Base-by-base conservation (phyloP, 2,888 invertebrate species). In the Trilocha varians region DNA sequence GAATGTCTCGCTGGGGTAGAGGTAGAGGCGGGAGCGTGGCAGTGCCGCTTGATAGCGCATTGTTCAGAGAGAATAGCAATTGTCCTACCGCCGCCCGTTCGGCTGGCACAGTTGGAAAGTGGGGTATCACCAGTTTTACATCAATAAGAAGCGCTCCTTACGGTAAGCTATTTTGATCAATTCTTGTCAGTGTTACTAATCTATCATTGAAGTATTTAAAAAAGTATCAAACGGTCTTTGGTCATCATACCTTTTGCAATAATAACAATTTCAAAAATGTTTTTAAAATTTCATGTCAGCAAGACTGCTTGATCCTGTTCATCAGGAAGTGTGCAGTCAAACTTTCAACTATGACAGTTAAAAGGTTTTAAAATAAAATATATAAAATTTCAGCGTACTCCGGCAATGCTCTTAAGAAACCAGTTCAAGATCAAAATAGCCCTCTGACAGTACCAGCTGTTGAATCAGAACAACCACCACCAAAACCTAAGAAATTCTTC, bases 41-140 rank as follows among this genome's bases (percentile, higher is more conserved):
- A 54, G 86, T 87, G 62, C 90, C 90, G 57, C 76, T 90, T 77
- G 90, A 90, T 61, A 88, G 88, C 64, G 88, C 88, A 53, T 79
- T 90, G 45, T 88, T 89, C 68, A 87, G 89, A 64, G 89, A 93
- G 70, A 94, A 94, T 72, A 93, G 92, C 70, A 96, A 95, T 73
- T 92, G 93, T 61, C 96, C 96, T 6, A 91, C 94, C 40, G 95
- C 95, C 42, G 93, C 96, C 40, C 91, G 95, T 53, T 95, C 96
- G 18, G 93, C 96, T 53, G 96, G 96, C 50, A 95, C 94, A 25
- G 93, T 96, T 53, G 96, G 96, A 56, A 94, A 96, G 87, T 97
- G 96, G 96, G 96, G 96, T 55, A 94, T 95, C 74, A 96, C 96
- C 63, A 95, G 96, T 50, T 96, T 96, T 77, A 96, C 96, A 16